Base-by-base conservation (phyloP, 37 sponge, comb jelly and placozoan genomes). In the Ephydatia muelleri region DNA sequence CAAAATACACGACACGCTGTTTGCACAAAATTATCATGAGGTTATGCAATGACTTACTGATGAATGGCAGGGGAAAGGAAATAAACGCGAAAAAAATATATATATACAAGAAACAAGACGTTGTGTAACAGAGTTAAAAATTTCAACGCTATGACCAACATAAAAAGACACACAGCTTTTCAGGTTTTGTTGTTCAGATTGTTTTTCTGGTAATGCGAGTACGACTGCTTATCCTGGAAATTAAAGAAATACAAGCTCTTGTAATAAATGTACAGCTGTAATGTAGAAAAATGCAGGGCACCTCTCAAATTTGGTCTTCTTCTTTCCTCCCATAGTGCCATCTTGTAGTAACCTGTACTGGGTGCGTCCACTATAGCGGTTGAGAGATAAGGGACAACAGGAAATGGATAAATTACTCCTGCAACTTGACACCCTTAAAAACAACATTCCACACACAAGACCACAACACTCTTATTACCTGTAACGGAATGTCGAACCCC, bases 401-500 rank as follows among this genome's bases (percentile, higher is more conserved):
- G n/a, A 70, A 9, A 70, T 65, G 21, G 66, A 22, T 21, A 14
- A 14, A 65, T 65, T 22, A 65, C 19, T 22, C 19, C 19, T 65
- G 66, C 5, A 69, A 3, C 30, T 12, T 13, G 5, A 26, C 27
- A 30, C 14, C 72, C 0, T 34, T 12, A 3, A 65, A 32, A 6
- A 64, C 48, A 30, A 33, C 33, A 49, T 22, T 30, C 1, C 31
- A 47, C 26, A 81, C 21, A 11, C 27, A 49, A 48, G n/a, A 35
- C 43, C 57, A 72, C 74, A 72, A 25, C 40, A 73, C 28, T 34
- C 35, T 26, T 38, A 38, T 81, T 16, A 89, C 90, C 84, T 84
- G 85, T 78, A 94, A 70, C 94, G 76, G 80, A 93, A 93, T 0
- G 94, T 90, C 33, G 94, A 93, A 34, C 94, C 94, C 73, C 94